These are phyloP conservation scores for Sinocyclocheilus grahami DNA, from an alignment of 2,113 vertebrate genomes.

Conservation along the genomic window DNA sequence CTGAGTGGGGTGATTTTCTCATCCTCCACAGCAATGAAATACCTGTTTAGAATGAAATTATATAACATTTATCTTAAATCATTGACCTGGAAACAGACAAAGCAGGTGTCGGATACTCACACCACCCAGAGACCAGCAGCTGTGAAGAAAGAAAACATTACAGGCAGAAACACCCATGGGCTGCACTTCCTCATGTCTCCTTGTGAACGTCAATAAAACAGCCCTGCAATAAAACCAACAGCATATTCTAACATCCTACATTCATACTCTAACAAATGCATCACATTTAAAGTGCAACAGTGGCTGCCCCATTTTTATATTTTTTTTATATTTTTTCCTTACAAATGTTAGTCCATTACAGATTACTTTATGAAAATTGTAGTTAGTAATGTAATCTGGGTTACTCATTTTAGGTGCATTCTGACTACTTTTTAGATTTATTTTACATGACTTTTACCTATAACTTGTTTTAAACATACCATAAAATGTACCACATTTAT, in stretches of 20 bases:
- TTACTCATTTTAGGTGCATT: too few species aligned
- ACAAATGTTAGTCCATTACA: too few species aligned
- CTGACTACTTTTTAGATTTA: too few species aligned
- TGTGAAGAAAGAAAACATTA: constrained; percentile 81
- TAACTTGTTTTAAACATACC: too few species aligned
- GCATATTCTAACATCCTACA: background rate
- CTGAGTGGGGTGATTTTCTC: constrained; percentile 80
- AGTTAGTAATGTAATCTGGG: too few species aligned
- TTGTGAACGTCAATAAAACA: background rate
- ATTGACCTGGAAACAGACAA: background rate
- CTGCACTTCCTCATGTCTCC: constrained; percentile 80
- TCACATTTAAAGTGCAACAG: background rate
- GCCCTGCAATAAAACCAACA: background rate
- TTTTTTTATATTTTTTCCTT: too few species aligned
- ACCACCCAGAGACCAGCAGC: constrained; percentile 87
- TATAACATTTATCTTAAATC: background rate
- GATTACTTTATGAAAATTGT: too few species aligned
- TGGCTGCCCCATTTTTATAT: background rate
- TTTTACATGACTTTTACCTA: too few species aligned
- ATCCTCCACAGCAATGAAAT: constrained; percentile 85
- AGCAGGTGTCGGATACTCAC: constrained; percentile 75
- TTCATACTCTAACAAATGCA: background rate
- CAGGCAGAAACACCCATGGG: constrained; percentile 87
- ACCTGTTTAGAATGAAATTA: constrained; percentile 70
- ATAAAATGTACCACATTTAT: too few species aligned